Evolutionary conservation across 2,797 vertebrate species (phyloP), one percentile per base, ranked within the genome.

Genomic region (Avahi laniger): DNA sequence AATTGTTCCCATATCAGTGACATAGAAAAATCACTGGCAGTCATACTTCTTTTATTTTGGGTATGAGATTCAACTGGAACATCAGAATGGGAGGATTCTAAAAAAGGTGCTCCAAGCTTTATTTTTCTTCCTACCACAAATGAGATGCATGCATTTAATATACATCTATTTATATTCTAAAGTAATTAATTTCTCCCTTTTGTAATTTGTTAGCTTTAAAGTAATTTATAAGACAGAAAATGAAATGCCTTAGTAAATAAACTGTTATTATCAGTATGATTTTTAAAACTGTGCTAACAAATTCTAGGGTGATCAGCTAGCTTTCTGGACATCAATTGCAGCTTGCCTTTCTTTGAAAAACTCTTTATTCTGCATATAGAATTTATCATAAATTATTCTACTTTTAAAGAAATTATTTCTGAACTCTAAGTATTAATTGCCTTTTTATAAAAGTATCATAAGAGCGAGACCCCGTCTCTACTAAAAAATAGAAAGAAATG

Each of bases 161-260:
- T 88, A 94, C 50, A 92, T 88, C 80, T 94, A 52, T 92, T 95
- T 97, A 81, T 96, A 92, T 81, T 94, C 61, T 76, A 35, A 46
- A 88, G 50, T 87, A 94, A 95, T 95, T 96, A 95, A 63, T 89
- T 86, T 97, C 46, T 59, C 43, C 22, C 59, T 96, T 96, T 96
- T 70, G 30, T 94, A 96, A 88, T 85, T 96, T 76, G 52, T 85
- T 95, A 94, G 72, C 38, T 78, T 95, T 93, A 76, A 96, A 94
- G 84, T 89, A 93, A 76, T 97, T 96, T 94, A 83, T 75, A 83
- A 70, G 82, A 76, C 54, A 70, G 89, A 73, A 88, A 38, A 30
- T 38, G 38, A 84, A 88, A 87, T 93, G 35, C 54, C 28, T 73
- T 54, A 35, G 52, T 85, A 85, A 97, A 86, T 76, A 69, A 96